These are phyloP conservation scores for Erebia aethiops DNA, from an alignment of 2,888 invertebrate genomes.

Conservation along the genomic window DNA sequence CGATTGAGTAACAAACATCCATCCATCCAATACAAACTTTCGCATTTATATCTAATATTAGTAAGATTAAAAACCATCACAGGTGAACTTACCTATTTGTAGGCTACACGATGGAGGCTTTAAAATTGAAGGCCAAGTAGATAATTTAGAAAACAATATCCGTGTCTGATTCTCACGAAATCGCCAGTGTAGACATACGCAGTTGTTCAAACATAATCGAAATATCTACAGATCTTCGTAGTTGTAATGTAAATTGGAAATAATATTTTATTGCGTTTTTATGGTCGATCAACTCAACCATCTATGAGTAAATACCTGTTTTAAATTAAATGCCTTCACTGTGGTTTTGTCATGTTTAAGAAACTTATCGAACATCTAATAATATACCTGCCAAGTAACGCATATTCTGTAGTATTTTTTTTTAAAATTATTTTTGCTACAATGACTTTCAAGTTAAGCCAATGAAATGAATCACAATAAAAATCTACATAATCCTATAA, in stretches of 20 bases:
- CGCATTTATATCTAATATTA: too few relatives aligned
- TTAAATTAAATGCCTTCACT: background rate
- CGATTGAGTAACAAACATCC: too few relatives aligned
- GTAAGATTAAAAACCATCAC: too few relatives aligned
- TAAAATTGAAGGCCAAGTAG: too few relatives aligned
- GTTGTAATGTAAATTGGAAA: slow-evolving; percentile 5
- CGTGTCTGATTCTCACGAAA: background rate
- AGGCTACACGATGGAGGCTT: too few relatives aligned
- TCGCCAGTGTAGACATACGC: background rate
- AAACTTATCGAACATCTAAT: background rate
- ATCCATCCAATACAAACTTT: too few relatives aligned
- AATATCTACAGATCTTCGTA: background rate
- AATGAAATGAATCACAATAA: background rate
- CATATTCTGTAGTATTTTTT: background rate
- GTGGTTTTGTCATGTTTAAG: background rate
- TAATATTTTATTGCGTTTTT: slow-evolving; percentile 4
- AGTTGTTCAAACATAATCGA: background rate
- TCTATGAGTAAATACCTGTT: background rate
- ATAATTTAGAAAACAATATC: too few relatives aligned
- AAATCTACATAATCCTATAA: background rate
- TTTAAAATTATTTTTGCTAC: background rate
- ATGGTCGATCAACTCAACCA: background rate
- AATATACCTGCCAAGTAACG: too few relatives aligned
- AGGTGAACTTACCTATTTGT: too few relatives aligned
- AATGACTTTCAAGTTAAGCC: background rate